These are phyloP conservation scores for Seriola quinqueradiata DNA, from an alignment of 2,113 vertebrate genomes.

Conservation along the genomic window DNA sequence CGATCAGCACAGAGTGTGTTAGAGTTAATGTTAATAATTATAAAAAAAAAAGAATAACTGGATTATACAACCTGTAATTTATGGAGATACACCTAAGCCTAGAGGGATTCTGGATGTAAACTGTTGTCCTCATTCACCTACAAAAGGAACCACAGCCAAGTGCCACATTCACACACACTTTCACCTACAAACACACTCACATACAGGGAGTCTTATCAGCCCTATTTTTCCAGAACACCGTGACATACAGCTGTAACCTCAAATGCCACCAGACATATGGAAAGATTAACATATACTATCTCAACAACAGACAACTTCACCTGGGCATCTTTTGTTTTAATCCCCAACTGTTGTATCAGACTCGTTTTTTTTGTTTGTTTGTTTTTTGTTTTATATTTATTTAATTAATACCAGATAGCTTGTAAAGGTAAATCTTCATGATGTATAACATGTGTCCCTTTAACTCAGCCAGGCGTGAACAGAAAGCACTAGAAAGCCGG, in stretches of 20 bases:
- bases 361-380: no score
- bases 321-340: background rate
- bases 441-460: slow-evolving; percentile 51
- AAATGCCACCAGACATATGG: slow-evolving; percentile 35
- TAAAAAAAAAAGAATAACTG: slow-evolving; percentile 32
- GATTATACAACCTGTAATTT: slow-evolving; percentile 57
- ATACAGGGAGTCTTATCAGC: slow-evolving; percentile 27
- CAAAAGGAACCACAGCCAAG: slow-evolving; percentile 40
- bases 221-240: slow-evolving; percentile 33
- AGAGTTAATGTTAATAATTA: slow-evolving; percentile 2
- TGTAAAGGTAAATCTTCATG: background rate
- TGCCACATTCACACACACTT: slow-evolving; percentile 32
- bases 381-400: background rate
- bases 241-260: slow-evolving; percentile 43
- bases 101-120: slow-evolving; percentile 50
- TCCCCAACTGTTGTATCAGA: background rate
- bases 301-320: background rate
- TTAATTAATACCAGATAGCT: background rate
- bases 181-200: slow-evolving; percentile 5
- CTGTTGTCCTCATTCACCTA: slow-evolving; percentile 50
- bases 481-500: slow-evolving; percentile 4
- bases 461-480: slow-evolving; percentile 11
- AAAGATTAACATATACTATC: slow-evolving; percentile 7
- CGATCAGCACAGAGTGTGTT: slow-evolving; percentile 2
- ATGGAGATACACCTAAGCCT: slow-evolving; percentile 56